Evolutionary conservation across 2,888 invertebrate genomes (phyloP).

Genomic region (Scaptomyza polygonia): DNA sequence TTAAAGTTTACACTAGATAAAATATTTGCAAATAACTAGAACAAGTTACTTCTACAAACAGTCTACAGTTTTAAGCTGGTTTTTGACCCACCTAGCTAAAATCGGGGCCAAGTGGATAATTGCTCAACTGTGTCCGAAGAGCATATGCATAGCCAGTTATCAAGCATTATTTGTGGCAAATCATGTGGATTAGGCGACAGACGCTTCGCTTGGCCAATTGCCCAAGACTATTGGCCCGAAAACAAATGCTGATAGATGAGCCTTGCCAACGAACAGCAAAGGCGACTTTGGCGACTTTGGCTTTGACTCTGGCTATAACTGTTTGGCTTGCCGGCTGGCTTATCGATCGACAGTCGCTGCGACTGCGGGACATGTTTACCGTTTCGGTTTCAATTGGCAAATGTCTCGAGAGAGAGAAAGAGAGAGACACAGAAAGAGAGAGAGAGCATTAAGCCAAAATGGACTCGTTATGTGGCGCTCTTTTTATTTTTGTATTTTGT

Average conservation of each 20-base stretch:
- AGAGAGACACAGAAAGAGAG: not conserved
- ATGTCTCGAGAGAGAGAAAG: slow-evolving; percentile 7
- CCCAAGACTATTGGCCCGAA: slow-evolving; percentile 14
- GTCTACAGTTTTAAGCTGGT: not conserved
- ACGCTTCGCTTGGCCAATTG: slow-evolving; percentile 24
- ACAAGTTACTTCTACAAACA: no score
- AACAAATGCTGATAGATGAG: slow-evolving; percentile 50
- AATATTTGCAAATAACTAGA: no score
- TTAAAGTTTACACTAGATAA: no score
- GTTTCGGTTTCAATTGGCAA: slow-evolving; percentile 57
- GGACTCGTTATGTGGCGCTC: slow-evolving; percentile 9
- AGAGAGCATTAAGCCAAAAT: slow-evolving; percentile 29
- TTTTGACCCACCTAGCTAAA: slow-evolving; percentile 37
- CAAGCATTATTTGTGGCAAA: slow-evolving; percentile 11
- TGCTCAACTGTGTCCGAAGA: slow-evolving; percentile 21
- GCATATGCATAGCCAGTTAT: not conserved
- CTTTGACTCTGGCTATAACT: slow-evolving; percentile 11
- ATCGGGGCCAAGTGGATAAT: slow-evolving; percentile 24
- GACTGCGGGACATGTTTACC: slow-evolving; percentile 50
- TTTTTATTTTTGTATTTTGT: slow-evolving; percentile 8
- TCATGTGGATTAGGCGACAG: slow-evolving; percentile 4
- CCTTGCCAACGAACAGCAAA: slow-evolving; percentile 42
- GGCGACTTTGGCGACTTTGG: not conserved
- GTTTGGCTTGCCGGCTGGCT: slow-evolving; percentile 9
- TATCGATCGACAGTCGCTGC: slow-evolving; percentile 26